phyloP scores from a whole-genome alignment of 2,888 invertebrate species.

The Hirtodrosophila histrioides region DNA sequence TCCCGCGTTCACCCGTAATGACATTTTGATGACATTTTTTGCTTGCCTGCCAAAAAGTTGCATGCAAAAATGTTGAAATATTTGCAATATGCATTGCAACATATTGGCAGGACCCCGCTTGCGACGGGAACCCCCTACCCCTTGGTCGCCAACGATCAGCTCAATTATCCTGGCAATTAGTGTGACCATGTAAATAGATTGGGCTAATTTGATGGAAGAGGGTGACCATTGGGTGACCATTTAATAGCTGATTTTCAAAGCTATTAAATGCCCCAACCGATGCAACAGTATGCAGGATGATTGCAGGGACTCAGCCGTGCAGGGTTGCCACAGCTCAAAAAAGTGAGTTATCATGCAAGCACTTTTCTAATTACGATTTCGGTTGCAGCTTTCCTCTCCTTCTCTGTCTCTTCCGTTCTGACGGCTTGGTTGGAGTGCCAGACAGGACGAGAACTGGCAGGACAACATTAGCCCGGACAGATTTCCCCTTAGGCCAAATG shows the following conservation, averaged over 20 bases:
- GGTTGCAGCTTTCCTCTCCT: slow-evolving; percentile 9
- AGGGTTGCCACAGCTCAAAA: slow-evolving; percentile 40
- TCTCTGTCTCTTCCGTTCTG: slow-evolving; percentile 2
- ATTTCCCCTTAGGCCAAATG: slow-evolving; percentile 69
- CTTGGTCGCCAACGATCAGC: neutral
- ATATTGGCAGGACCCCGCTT: slow-evolving; percentile 8
- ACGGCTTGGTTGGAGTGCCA: slow-evolving; percentile 12
- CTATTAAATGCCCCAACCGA: slow-evolving; percentile 44
- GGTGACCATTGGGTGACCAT: slow-evolving; percentile 29
- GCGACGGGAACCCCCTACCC: neutral
- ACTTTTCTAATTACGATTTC: slow-evolving; percentile 75
- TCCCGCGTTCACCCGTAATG: slow-evolving; percentile 45
- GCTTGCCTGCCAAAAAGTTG: slow-evolving; percentile 8
- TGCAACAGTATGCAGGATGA: neutral
- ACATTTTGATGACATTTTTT: slow-evolving; percentile 73
- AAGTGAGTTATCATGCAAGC: slow-evolving; percentile 76
- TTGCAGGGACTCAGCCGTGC: neutral
- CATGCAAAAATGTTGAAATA: slow-evolving; percentile 29
- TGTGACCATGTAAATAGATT: slow-evolving; percentile 64
- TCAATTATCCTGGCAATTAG: slow-evolving; percentile 69
- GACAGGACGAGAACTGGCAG: slow-evolving; percentile 15
- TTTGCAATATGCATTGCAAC: slow-evolving; percentile 25
- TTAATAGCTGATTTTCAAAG: slow-evolving; percentile 59
- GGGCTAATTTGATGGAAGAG: slow-evolving; percentile 50
- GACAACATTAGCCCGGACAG: slow-evolving; percentile 74